Conservation (phyloP, 2,888 invertebrate species). For the Spisula solida region DNA sequence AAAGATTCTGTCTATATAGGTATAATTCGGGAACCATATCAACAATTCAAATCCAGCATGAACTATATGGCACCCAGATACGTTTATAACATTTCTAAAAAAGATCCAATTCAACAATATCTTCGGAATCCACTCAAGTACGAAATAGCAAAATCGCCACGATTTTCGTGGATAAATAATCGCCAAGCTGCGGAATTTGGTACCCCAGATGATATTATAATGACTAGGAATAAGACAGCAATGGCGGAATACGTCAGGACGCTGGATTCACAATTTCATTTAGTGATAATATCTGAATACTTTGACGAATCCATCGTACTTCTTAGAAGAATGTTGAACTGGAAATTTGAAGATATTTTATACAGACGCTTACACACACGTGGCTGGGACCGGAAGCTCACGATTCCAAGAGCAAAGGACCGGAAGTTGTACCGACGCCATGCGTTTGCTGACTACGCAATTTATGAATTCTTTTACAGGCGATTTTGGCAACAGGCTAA, state of each 20-base stretch:
- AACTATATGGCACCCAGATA: conserved; percentile 72
- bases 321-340: conserved; percentile 74
- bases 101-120: conserved; percentile 67
- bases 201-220: conserved; percentile 67
- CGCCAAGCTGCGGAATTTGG: conserved; percentile 75
- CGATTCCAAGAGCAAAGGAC: conserved; percentile 64
- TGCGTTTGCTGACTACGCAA: conserved; percentile 69
- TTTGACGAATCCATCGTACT: conserved; percentile 80
- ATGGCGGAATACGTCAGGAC: conserved; percentile 71
- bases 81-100: conserved; percentile 64
- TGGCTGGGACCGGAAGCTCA: conserved; percentile 68
- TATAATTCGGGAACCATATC: conserved; percentile 75
- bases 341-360: conserved; percentile 75
- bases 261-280: conserved; percentile 75
- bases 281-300: conserved; percentile 78
- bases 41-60: conserved; percentile 74
- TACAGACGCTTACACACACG: conserved; percentile 70
- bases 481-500: conserved; percentile 69
- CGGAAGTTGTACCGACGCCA: conserved; percentile 61
- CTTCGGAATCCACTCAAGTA: conserved; percentile 69
- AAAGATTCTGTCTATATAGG: conserved; percentile 73
- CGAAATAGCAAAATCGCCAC: conserved; percentile 51
- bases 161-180: conserved; percentile 73
- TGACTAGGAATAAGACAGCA: conserved; percentile 49
- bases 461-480: conserved; percentile 72